Evolutionary conservation across 2,797 vertebrate species (phyloP), one percentile per base, ranked within the genome.

Genomic region (Trematomus bernacchii): DNA sequence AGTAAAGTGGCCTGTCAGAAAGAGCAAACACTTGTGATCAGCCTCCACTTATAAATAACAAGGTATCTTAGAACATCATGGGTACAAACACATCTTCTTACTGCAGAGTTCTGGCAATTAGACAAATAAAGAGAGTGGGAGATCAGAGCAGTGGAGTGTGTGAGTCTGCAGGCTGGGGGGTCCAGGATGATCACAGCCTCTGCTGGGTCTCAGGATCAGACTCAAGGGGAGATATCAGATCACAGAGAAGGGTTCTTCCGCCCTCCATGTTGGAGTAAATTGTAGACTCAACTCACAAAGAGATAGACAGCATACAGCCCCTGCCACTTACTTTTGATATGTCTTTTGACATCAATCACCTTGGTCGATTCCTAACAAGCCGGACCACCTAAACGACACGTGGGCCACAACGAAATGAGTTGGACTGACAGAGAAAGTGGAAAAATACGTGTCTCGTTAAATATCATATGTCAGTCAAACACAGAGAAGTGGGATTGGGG

Each of bases 111-210:
- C 44, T 27, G 57, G 71, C 64, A 84, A 77, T 83, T 71, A 84
- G 16, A 67, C 19, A 27, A 75, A 50, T 60, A 27, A 52, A 59
- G 5, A 59, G 67, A 15, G 51, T 58, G 21, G 4, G 52, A 66
- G 61, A 70, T 82, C 50, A 67, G 71, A 79, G 80, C 44, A 46
- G 62, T 71, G 79, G 59, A 55, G 50, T 1, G 2, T 37, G 33
- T 37, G 42, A 48, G 52, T 64, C 47, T 71, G 48, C 46, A 59
- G 66, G 9, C 57, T 2, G 55, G 15, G 50, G 85, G 77, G 80
- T 71, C 83, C 62, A 3, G 53, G 47, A 72, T 79, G 81, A 84
- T 87, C 85, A 87, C 64, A 85, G 73, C 55, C 47, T 64, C 44
- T 7, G 5, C 46, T 72, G 33, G 47, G 73, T 83, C 80, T 57